Percentiles rank a stretch among this genome's conserved stretches.
These are phyloP conservation scores for Cantharis rustica DNA, from an alignment of 2,888 invertebrate genomes.

Conservation along the genomic window DNA sequence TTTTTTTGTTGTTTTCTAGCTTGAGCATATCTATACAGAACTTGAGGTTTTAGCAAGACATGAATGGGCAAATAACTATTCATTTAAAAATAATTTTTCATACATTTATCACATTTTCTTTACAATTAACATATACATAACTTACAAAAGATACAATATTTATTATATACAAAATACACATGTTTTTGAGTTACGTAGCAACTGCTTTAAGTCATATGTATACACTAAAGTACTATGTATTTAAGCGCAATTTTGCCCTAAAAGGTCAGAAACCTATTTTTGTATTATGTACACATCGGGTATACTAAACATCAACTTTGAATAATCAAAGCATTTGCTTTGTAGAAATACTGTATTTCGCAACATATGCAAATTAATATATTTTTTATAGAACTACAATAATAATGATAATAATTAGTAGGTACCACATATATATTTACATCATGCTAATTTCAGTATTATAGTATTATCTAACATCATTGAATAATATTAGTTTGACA, in stretches of 20 bases:
- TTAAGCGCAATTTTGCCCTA: constrained; percentile 28
- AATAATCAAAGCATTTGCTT: background rate
- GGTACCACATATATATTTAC: background rate
- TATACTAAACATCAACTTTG: background rate
- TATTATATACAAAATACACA: background rate
- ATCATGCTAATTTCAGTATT: background rate
- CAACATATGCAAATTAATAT: background rate
- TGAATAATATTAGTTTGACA: background rate
- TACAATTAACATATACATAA: background rate
- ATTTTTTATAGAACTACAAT: background rate
- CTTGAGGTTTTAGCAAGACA: background rate
- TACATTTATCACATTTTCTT: background rate
- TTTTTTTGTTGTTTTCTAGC: background rate
- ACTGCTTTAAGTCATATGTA: background rate
- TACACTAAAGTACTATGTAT: constrained; percentile 3
- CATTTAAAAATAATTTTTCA: background rate
- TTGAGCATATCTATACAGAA: background rate
- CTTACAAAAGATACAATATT: background rate
- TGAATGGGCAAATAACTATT: background rate
- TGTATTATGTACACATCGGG: background rate
- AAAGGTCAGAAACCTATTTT: constrained; percentile 14
- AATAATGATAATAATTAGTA: background rate
- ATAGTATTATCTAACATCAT: background rate
- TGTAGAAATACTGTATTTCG: background rate
- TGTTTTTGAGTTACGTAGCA: background rate